A percentile compares a stretch with the other conserved stretches of the same genome.
Conservation (phyloP, 2,888 invertebrate species). For the Masnerella sp. region DNA sequence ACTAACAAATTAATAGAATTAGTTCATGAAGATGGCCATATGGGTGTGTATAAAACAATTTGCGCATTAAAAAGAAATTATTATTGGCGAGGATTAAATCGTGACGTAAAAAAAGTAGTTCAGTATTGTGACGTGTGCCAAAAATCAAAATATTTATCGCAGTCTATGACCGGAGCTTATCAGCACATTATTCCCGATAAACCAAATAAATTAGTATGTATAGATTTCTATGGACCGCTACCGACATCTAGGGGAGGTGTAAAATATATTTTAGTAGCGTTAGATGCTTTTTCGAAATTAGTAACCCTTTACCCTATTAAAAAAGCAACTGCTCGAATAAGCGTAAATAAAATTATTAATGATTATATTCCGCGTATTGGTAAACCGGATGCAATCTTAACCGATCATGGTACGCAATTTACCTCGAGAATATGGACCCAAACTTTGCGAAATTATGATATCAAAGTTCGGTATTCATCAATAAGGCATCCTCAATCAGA, state of each 20-base stretch:
- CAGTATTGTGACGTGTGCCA: neutral
- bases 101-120: neutral
- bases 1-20: neutral
- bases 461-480: slow-evolving; percentile 4
- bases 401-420: slow-evolving; percentile 4
- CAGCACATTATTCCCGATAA: neutral
- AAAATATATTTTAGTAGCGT: neutral
- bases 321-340: neutral
- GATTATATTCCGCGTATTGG: slow-evolving; percentile 1
- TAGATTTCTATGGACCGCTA: neutral
- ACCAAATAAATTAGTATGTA: too few species aligned
- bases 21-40: neutral
- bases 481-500: slow-evolving; percentile 14
- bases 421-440: neutral
- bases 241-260: neutral
- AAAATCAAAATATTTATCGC: neutral
- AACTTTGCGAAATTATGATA: neutral
- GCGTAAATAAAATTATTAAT: slow-evolving; percentile 1
- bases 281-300: neutral
- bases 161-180: neutral
- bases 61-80: neutral
- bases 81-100: neutral
- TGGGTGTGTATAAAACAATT: neutral
- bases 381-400: neutral
- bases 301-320: neutral